phyloP scores from a whole-genome alignment of 2,888 invertebrate species.

The Calliphora vomitoria region DNA sequence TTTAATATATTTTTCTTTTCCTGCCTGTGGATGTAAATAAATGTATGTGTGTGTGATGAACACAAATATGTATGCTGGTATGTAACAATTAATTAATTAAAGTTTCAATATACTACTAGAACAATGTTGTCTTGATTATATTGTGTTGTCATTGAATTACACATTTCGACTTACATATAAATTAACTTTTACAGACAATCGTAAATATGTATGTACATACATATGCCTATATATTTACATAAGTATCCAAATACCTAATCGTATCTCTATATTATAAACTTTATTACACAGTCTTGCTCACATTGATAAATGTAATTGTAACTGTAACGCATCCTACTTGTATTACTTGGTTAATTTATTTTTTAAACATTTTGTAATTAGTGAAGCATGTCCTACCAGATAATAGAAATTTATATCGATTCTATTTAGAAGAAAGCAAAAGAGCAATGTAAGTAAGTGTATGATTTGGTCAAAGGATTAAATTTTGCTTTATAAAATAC shows the following conservation, averaged over 20 bases:
- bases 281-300: not conserved
- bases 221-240: not conserved
- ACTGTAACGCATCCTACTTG: conserved; percentile 13
- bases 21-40: not conserved
- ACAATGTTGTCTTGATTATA: conserved; percentile 56
- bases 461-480: not conserved
- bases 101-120: conserved; percentile 54
- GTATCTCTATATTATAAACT: conserved; percentile 7
- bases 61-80: conserved; percentile 18
- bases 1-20: conserved; percentile 10
- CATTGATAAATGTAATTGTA: conserved; percentile 23
- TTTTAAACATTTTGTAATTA: conserved; percentile 55
- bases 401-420: not conserved
- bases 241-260: not conserved
- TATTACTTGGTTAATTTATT: conserved; percentile 48
- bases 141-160: conserved; percentile 50
- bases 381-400: conserved; percentile 27
- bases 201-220: not conserved
- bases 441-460: not conserved
- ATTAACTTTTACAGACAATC: not conserved
- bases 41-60: not conserved
- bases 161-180: conserved; percentile 10
- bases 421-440: not conserved
- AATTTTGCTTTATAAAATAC: not conserved
- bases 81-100: conserved; percentile 53